Evolutionary conservation across 1,140 invertebrate species (phyloP), one percentile per base, ranked within the genome.

Genomic region (Dendroctonus valens): DNA sequence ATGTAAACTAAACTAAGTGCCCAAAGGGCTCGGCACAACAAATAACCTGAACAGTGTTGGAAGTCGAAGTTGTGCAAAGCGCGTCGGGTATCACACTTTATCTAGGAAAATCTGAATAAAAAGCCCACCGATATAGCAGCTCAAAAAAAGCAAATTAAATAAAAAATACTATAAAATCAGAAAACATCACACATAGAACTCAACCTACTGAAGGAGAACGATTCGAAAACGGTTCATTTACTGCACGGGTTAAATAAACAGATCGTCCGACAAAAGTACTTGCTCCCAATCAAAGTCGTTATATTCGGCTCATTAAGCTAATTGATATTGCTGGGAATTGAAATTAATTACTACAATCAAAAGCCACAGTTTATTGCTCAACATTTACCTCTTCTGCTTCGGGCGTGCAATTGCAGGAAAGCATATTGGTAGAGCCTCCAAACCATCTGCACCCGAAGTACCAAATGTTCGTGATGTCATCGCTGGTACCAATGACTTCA

Each of bases 371-470:
- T 46, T 46, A 9, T 46, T 46, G 44, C 9, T 11, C 9, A 11
- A 14, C 44, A 14, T 11, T 59, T 69, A 70, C 72, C 68, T 73
- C 71, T 57, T 67, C 69, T 7, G 69, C 71, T 50, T 69, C 68
- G 38, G 58, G 42, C 9, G 59, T 61, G 46, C 73, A 73, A 61
- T 64, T 69, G 42, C 71, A 74, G n/a, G 14, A 49, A 37, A 74
- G 39, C 49, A 12, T 67, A 3, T 42, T 49, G 46, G 40, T 60
- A n/a, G 52, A 65, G 11, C 73, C 71, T 26, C 73, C 71, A 15
- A 65, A 50, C 72, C 72, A 72, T 39, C 57, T 37, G 44, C 73
- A 74, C 4, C 73, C 73, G 42, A 65, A 74, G 49, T 69, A 53
- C 50, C 44, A 67, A 41, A 68, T 58, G 37, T 72, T 57, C 5